These are phyloP conservation scores for Eulithis prunata DNA, from an alignment of 2,888 invertebrate genomes.

Conservation along the genomic window DNA sequence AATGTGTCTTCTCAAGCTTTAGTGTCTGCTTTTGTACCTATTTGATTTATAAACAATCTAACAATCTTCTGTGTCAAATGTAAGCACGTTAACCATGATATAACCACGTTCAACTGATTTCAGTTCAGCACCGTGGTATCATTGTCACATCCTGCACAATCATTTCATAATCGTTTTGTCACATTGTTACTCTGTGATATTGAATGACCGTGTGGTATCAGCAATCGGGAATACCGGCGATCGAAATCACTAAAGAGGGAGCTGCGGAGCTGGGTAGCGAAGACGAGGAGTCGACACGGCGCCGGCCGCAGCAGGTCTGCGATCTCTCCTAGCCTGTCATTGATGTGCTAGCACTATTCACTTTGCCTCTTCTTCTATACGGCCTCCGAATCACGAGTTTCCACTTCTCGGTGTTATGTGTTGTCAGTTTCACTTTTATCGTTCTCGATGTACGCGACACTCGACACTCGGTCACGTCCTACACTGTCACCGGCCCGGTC, in stretches of 20 bases:
- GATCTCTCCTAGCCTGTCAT: constrained; percentile 79
- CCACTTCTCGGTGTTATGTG: constrained; percentile 81
- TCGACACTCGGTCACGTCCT: constrained; percentile 62
- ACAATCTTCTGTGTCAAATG: constrained; percentile 30
- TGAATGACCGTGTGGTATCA: constrained; percentile 81
- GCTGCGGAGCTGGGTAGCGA: constrained; percentile 88
- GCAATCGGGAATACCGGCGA: constrained; percentile 85
- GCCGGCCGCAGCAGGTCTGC: constrained; percentile 82
- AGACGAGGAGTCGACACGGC: constrained; percentile 82
- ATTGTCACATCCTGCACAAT: constrained; percentile 62
- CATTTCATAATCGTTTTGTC: constrained; percentile 64
- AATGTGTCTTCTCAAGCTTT: constrained; percentile 40
- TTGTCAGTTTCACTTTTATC: constrained; percentile 75
- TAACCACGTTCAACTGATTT: constrained; percentile 35
- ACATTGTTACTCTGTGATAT: constrained; percentile 65
- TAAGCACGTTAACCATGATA: constrained; percentile 35
- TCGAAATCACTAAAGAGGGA: constrained; percentile 92
- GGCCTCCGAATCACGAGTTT: constrained; percentile 76
- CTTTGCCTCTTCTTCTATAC: constrained; percentile 78
- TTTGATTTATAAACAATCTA: constrained; percentile 43
- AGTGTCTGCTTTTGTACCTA: constrained; percentile 37
- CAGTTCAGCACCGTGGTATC: constrained; percentile 43
- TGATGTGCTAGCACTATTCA: constrained; percentile 83
- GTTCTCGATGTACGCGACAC: constrained; percentile 73
- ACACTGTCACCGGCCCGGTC: constrained; percentile 33